Conservation (phyloP, 1,140 invertebrate species). For the Thaumatotibia leucotreta region DNA sequence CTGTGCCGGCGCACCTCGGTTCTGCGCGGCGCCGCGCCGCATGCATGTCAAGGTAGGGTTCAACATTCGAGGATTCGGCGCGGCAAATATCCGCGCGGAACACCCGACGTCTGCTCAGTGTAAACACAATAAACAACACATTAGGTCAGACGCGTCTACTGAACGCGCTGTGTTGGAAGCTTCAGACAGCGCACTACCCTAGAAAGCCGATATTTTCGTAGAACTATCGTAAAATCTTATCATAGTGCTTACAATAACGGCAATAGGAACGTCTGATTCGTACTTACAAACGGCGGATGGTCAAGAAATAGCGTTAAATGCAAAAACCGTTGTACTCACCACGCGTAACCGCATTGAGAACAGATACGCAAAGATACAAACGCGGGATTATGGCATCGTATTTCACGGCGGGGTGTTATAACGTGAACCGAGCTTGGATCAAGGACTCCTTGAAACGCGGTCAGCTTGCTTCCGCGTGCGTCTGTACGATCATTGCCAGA, state of each 20-base stretch:
- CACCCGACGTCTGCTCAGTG: constrained; percentile 52
- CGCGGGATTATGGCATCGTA: constrained; percentile 2
- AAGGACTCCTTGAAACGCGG: constrained; percentile 64
- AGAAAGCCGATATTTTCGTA: constrained; percentile 17
- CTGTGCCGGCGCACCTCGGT: constrained; percentile 52
- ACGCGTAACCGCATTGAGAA: constrained; percentile 2
- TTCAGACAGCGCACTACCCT: neutral
- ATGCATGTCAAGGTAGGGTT: constrained; percentile 74
- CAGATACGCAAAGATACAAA: constrained; percentile 3
- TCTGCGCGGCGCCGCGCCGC: constrained; percentile 54
- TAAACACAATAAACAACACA: constrained; percentile 49
- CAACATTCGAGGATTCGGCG: constrained; percentile 70
- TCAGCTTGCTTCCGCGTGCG: constrained; percentile 62
- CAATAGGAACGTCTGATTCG: neutral
- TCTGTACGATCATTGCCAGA: constrained; percentile 68
- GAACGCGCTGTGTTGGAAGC: neutral
- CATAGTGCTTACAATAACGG: neutral
- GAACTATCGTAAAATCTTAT: neutral
- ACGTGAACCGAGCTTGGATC: constrained; percentile 42
- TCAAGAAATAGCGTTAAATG: neutral
- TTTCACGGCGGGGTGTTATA: constrained; percentile 32
- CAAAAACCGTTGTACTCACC: constrained; percentile 8
- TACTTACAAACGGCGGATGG: neutral
- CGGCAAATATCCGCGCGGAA: constrained; percentile 49
- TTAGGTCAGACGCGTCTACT: constrained; percentile 43